Base-by-base conservation (phyloP, 2,797 vertebrate species). In the Enteromius unitaeniatus region DNA sequence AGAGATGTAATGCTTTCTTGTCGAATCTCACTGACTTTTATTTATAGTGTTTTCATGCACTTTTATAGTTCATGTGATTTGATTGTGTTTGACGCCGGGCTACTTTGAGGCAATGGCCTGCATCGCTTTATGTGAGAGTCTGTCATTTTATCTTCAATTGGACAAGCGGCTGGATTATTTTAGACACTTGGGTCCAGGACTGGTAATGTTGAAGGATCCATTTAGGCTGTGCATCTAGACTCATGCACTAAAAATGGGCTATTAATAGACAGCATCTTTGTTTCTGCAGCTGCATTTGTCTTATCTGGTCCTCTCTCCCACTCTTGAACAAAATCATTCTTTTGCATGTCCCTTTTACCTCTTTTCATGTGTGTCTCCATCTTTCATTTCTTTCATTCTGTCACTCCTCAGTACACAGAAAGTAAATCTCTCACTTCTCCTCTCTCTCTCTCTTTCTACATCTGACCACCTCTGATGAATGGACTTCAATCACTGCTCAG, bases 241-340 rank as follows among this genome's bases (percentile, higher is more conserved):
- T 21, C 64, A 28, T 67, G 55, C 68, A 58, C 31, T 62, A 55
- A 84, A 78, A 78, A 78, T 8, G 40, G 40, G 28, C 51, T 74
- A 83, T 83, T 83, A 58, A 69, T 79, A 73, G 37, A 79, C 14
- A 19, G 26, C 15, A 21, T 84, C n/a, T 77, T 40, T 80, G 45
- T 73, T 34, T 73, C 23, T 86, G 81, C 86, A 85, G 88, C 78
- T 82, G 79, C 74, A 88, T 85, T 81, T 53, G 42, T 89, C 87
- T 85, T 86, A 75, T 68, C 68, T 82, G 40, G 69, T 75, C 53
- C 31, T 45, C 11, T 72, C 58, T 76, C 51, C 58, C 13, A 0
- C 81, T 55, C 37, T 11, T 47, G 19, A 51, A 40, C 34, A 31
- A 74, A 64, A 82, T 64, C 28, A 53, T 65, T 62, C 7, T 73